A percentile compares a stretch with the other conserved stretches of the same genome.
These are phyloP conservation scores for Cantharis nigra DNA, from an alignment of 2,888 invertebrate species.

Conservation along the genomic window DNA sequence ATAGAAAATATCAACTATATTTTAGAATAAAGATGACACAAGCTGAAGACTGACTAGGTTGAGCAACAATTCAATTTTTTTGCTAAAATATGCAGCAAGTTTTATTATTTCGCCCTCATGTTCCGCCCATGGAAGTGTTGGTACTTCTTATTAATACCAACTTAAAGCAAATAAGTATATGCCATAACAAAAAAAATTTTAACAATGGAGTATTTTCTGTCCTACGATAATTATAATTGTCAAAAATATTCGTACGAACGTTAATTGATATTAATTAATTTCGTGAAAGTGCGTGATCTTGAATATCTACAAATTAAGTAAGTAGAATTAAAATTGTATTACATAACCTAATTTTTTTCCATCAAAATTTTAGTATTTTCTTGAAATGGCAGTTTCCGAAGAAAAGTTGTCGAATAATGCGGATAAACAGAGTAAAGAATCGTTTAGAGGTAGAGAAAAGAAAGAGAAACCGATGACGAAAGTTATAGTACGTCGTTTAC, in stretches of 20 bases:
- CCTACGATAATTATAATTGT: not conserved
- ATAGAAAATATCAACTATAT: no score
- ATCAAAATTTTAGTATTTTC: not conserved
- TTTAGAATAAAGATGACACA: no score
- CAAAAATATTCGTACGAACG: not conserved
- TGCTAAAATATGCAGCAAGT: no score
- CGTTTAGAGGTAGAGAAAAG: conserved; percentile 54
- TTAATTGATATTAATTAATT: not conserved
- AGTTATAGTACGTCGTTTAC: conserved; percentile 85
- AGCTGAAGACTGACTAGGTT: no score
- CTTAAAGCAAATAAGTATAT: not conserved
- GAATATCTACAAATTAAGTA: not conserved
- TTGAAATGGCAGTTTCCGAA: conserved; percentile 30
- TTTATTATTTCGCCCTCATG: no score
- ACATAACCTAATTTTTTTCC: not conserved
- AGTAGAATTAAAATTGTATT: not conserved
- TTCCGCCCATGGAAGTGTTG: no score
- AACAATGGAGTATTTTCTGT: not conserved
- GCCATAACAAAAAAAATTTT: not conserved
- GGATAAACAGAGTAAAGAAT: conserved; percentile 27
- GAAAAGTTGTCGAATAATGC: conserved; percentile 19
- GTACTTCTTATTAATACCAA: not conserved
- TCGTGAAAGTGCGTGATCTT: not conserved
- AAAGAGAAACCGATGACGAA: conserved; percentile 72
- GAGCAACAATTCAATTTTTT: no score